Evolutionary conservation across 2,113 vertebrate genomes (phyloP).

Genomic region (Dolichotis patagonum): DNA sequence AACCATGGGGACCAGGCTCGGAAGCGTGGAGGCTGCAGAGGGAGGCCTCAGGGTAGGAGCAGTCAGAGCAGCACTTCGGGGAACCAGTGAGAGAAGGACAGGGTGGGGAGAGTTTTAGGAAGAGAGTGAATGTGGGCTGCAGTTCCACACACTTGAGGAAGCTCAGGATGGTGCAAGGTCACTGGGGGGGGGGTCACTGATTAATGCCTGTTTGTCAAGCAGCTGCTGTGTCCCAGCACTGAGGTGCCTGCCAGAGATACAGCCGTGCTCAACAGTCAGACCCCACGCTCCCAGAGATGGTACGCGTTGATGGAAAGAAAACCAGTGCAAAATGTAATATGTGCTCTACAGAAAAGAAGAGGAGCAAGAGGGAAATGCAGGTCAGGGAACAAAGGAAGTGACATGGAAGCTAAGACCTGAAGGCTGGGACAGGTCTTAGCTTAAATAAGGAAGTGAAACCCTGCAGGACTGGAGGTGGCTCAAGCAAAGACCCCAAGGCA

Average conservation of each 20-base stretch:
- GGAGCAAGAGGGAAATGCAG: neutral
- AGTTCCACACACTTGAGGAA: neutral
- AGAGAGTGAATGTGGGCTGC: neutral
- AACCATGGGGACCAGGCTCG: neutral
- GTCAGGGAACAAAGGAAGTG: neutral
- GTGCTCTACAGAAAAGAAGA: neutral
- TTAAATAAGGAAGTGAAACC: too few relatives aligned
- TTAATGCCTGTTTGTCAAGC: neutral
- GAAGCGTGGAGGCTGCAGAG: neutral
- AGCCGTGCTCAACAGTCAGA: neutral
- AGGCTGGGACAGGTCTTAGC: neutral
- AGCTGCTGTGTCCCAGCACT: neutral
- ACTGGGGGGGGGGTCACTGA: neutral
- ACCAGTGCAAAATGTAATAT: neutral
- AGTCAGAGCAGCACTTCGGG: neutral
- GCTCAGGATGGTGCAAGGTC: neutral
- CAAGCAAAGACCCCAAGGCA: neutral
- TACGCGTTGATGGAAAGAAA: neutral
- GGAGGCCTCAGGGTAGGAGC: neutral
- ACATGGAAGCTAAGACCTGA: neutral
- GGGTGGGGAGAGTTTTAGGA: neutral
- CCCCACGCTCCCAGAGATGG: neutral
- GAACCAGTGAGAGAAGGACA: neutral
- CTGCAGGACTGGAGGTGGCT: neutral
- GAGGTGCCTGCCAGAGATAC: neutral